phyloP scores from a whole-genome alignment of 1,140 invertebrate genomes.

The Eulimnadia texana region DNA sequence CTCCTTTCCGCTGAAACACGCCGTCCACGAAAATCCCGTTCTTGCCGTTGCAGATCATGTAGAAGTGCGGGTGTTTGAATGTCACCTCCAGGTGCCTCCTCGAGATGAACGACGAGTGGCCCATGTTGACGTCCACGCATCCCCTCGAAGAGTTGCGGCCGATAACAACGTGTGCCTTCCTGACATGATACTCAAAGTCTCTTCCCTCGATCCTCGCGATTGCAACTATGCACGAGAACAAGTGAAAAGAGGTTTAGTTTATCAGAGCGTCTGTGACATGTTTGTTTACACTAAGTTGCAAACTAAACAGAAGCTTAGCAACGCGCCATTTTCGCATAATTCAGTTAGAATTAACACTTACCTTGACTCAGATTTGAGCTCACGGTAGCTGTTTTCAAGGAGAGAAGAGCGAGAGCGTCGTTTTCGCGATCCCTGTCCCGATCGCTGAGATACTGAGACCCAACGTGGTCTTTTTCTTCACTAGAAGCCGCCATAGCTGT shows the following conservation, averaged over 20 bases:
- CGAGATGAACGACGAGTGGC: slow-evolving; percentile 92
- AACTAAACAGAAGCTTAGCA: background rate
- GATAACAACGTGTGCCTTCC: slow-evolving; percentile 72
- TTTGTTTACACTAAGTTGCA: background rate
- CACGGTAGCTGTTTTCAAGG: slow-evolving; percentile 68
- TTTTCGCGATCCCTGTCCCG: slow-evolving; percentile 37
- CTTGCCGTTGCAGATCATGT: slow-evolving; percentile 89
- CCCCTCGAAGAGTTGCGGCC: slow-evolving; percentile 91
- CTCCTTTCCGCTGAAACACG: slow-evolving; percentile 85
- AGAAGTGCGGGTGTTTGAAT: slow-evolving; percentile 84
- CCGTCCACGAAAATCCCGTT: slow-evolving; percentile 97
- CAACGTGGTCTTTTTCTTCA: slow-evolving; percentile 5
- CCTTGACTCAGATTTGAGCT: slow-evolving; percentile 44
- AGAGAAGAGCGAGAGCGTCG: slow-evolving; percentile 75
- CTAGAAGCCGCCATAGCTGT: slow-evolving; percentile 10
- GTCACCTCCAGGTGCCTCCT: slow-evolving; percentile 85
- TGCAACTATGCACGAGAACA: slow-evolving; percentile 23
- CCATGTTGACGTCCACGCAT: slow-evolving; percentile 96
- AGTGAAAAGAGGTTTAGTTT: slow-evolving; percentile 16
- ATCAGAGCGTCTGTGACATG: slow-evolving; percentile 21
- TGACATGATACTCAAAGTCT: slow-evolving; percentile 86
- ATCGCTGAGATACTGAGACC: slow-evolving; percentile 1
- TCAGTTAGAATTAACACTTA: slow-evolving; percentile 20
- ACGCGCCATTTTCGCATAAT: slow-evolving; percentile 4
- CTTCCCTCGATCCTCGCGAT: slow-evolving; percentile 79